Percentiles rank a stretch among this genome's conserved stretches.
Conservation (phyloP, 2,797 vertebrate genomes). For the Onychomys leucogaster region DNA sequence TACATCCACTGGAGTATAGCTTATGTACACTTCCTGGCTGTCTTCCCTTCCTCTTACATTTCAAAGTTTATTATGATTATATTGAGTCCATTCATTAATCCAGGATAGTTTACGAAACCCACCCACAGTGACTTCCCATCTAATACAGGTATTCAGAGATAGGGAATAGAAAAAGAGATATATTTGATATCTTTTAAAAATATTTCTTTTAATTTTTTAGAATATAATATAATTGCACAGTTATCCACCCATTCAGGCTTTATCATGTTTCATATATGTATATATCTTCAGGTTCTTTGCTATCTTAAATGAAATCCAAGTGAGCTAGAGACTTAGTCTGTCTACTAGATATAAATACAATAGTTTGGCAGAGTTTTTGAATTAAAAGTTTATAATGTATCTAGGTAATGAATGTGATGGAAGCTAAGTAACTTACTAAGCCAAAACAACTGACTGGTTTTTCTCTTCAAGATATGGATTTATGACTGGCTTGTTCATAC, state of each 20-base stretch:
- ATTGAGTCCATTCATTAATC: background rate
- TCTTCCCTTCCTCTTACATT: background rate
- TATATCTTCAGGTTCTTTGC: background rate
- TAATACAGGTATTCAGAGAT: background rate
- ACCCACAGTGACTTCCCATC: background rate
- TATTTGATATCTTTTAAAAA: background rate
- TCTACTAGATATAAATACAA: background rate
- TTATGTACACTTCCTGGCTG: background rate
- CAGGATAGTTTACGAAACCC: background rate
- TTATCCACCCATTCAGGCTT: background rate
- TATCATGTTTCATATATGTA: background rate
- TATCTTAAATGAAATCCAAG: background rate
- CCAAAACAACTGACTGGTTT: background rate
- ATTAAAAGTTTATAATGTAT: background rate
- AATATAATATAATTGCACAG: background rate
- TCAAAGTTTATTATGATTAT: background rate
- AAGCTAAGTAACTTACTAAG: background rate
- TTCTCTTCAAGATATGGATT: constrained; percentile 46
- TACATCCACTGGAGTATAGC: rapidly evolving
- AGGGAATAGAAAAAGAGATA: background rate
- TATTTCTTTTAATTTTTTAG: background rate
- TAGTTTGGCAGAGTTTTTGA: background rate
- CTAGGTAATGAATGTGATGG: background rate
- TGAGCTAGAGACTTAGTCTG: background rate
- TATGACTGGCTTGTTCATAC: background rate